Conservation (phyloP, 2,113 vertebrate species). For the Sciurus niger region DNA sequence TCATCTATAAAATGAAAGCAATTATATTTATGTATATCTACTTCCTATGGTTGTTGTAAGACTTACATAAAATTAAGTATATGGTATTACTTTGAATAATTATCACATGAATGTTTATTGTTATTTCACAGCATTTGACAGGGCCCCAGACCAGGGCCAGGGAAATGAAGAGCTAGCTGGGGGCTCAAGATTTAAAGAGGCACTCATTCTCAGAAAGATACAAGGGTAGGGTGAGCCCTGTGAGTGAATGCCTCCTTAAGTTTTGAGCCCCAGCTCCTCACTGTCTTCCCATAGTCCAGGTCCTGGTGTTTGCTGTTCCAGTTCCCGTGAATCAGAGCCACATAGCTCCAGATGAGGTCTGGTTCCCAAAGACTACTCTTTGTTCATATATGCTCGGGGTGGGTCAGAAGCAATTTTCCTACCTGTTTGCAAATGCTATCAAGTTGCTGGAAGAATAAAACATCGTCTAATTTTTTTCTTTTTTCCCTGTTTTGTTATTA, state of each 20-base stretch:
- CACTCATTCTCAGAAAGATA: not conserved
- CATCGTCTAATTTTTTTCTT: not conserved
- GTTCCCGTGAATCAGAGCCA: not conserved
- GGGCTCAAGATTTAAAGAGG: not conserved
- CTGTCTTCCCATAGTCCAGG: not conserved
- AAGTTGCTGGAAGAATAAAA: not conserved
- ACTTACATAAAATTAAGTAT: constrained; percentile 13
- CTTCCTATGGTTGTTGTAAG: not conserved
- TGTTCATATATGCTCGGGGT: not conserved
- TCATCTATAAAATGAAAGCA: not conserved
- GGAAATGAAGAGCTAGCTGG: not conserved
- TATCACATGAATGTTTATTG: not conserved
- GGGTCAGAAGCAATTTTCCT: not conserved
- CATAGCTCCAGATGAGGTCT: not conserved
- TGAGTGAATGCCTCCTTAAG: not conserved
- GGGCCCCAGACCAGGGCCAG: not conserved
- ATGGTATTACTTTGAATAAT: constrained; percentile 23
- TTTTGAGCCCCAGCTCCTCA: not conserved
- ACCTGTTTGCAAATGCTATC: not conserved
- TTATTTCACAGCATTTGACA: not conserved
- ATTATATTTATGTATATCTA: constrained; percentile 25
- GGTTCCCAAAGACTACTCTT: constrained; percentile 10
- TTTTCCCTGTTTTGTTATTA: not conserved
- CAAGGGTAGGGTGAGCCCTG: not conserved
- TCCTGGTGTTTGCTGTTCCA: not conserved